Percentiles rank a stretch among this genome's conserved stretches.
These are phyloP conservation scores for Bolborhynchus lineola DNA, from an alignment of 2,113 vertebrate species.

Conservation along the genomic window DNA sequence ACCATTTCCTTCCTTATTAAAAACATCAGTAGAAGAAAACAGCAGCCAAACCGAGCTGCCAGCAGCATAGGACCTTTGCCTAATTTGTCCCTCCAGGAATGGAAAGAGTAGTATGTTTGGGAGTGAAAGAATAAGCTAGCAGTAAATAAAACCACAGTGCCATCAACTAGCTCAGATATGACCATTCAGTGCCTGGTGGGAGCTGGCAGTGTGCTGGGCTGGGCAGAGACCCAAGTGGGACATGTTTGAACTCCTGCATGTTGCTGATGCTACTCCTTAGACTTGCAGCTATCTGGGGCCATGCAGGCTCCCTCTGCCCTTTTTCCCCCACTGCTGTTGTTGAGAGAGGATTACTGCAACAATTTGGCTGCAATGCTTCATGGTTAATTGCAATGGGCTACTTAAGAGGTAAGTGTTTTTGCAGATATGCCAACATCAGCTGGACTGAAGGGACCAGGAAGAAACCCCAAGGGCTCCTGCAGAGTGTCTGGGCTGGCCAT, in stretches of 20 bases:
- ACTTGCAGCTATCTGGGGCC: not conserved
- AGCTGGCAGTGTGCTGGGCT: constrained; percentile 19
- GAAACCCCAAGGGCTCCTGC: not conserved
- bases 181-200: not conserved
- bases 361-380: not conserved
- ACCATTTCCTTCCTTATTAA: constrained; percentile 56
- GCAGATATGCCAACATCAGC: not conserved
- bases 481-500: fast-evolving
- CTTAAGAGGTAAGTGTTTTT: not conserved
- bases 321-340: not conserved
- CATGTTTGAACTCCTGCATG: not conserved
- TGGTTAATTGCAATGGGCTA: not conserved
- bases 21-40: constrained; percentile 49
- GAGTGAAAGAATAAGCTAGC: constrained; percentile 15
- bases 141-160: constrained; percentile 43
- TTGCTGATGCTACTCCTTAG: not conserved
- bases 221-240: constrained; percentile 43
- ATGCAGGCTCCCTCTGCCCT: fast-evolving
- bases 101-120: constrained; percentile 7
- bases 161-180: not conserved
- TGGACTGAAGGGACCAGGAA: not conserved
- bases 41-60: constrained; percentile 33
- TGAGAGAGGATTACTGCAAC: not conserved
- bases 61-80: constrained; percentile 37
- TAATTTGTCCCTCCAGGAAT: constrained; percentile 51